Base-by-base conservation (phyloP, 2,113 vertebrate genomes). In the Triplophysa dalaica region DNA sequence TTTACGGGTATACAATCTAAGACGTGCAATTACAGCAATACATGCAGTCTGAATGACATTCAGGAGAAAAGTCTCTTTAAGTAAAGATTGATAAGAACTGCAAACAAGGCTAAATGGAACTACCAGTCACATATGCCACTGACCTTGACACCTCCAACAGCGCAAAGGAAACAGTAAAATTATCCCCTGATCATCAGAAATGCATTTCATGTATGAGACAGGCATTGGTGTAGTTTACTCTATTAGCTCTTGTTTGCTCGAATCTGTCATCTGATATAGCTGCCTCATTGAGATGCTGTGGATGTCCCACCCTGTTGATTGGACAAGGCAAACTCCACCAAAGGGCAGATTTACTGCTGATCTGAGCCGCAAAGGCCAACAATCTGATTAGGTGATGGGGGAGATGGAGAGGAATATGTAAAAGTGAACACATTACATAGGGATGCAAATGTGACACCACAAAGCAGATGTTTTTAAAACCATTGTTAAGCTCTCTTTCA, bases 401-500 rank as follows among this genome's bases (percentile, higher is more conserved):
- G 58, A 26, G n/a, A 65, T 33, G 38, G 58, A 75, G 54, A 68
- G 43, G n/a, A 81, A 69, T 64, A 58, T 82, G 61, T 63, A 48
- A 63, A 21, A 26, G 11, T 9, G 65, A 22, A 19, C 7, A 8
- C 26, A 38, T 29, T 62, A 45, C 48, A 45, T 11, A 22, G 58
- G 24, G 60, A 64, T 16, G 8, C 60, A 54, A 62, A 33, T 17
- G 19, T 26, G 48, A 68, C 41, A 60, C 21, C 70, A 43, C 8
- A n/a, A 3, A 64, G 60, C 68, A 70, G 70, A 65, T 79, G 68
- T 62, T 52, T 52, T 33, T 22, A 64, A 14, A 72, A 79, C 64
- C 60, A 79, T 52, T 79, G 22, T 70, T 52, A 26, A 26, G 29
- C 2, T 1, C 7, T 19, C 11, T 69, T 68, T 62, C 13, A 62